Evolutionary conservation across 2,888 invertebrate genomes (phyloP), one percentile per base, ranked within the genome.

Genomic region (Pristionchus fissidentatus): DNA sequence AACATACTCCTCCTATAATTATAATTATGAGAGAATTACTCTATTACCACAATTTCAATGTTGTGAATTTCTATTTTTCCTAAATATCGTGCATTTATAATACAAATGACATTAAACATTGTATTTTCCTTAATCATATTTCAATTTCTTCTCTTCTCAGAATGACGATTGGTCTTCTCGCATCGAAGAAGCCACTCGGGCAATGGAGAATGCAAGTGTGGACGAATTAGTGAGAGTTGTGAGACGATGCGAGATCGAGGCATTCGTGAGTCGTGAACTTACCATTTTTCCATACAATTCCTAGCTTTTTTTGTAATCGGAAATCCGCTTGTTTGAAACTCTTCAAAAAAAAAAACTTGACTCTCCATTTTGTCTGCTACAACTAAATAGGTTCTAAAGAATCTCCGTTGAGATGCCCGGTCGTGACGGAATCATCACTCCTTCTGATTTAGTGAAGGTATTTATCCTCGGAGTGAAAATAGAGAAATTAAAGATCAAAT

Each of bases 391-490:
- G 60, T 29, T 0, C 10, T 60, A 13, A 3, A 13, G 10, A 32
- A 60, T 32, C 38, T 22, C 4, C 15, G 38, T 29, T 62, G 35
- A 80, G 80, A 60, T 80, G 80, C 80, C 80, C 15, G 60, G 57
- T 60, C 80, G 55, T 10, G 80, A 80, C n/a, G 80, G 80, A 80
- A 15, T 43, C 19, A 80, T 80, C 26, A 41, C 26, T 15, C 80
- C 80, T 26, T 41, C 38, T 4, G 80, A 80, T 32, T 43, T 80
- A 19, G 32, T 46, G 41, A 80, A 80, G 57, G 80, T 80, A n/a
- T n/a, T n/a, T n/a, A n/a, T n/a, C n/a, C n/a, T n/a, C n/a, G 26
- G 38, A 57, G 13, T 0, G 49, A 49, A 52, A 13, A 52, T 2
- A 26, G 38, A 70, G 4, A 73, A 43, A 73, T 46, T 43, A 73